Base-by-base conservation (phyloP, 2,113 vertebrate species). In the Corythaixoides concolor region DNA sequence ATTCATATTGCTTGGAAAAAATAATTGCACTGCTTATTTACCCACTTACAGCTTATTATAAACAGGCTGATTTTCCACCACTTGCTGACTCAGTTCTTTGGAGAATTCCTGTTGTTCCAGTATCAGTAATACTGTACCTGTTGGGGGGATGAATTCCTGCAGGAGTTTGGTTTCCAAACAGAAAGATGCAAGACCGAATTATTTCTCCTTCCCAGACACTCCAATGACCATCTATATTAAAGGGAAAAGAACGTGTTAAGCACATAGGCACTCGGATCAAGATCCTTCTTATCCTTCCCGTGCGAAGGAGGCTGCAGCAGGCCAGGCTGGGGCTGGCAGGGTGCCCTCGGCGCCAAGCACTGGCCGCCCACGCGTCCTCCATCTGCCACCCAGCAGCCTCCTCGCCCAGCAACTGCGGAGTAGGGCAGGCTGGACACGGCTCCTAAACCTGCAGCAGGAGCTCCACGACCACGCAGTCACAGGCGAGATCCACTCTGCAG, bases 371-470 rank as follows among this genome's bases (percentile, higher is more conserved):
- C 56, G 32, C 63, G 43, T 56, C 43, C 52, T 82, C 84, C 83
- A 50, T 87, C 83, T 87, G 76, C 50, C 24, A 23, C 30, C 35
- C 60, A 32, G 41, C 41, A 43, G 41, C 41, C 53, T 9, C 8
- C 76, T 19, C 5, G 6, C n/a, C 85, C 66, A 15, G 28, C 63
- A 28, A 27, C 60, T 5, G 23, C 2, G 2, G 27, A 20, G 10
- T 27, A 6, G 18, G 59, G 37, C 7, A 9, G 30, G 2, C 13
- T 4, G 6, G 13, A 12, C 9, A 1, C 52, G 5, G 66, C 78
- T 21, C 19, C 11, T 1, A 9, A 32, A 37, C 60, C 67, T n/a
- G 26, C 4, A 0, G 11, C 2, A 5, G 0, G 8, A 63, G 69
- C 8, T 39, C 47, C 28, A 5, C 17, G 6, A 7, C 15, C 37